phyloP scores from a whole-genome alignment of 1,140 invertebrate species.

The Drosophila prosaltans region DNA sequence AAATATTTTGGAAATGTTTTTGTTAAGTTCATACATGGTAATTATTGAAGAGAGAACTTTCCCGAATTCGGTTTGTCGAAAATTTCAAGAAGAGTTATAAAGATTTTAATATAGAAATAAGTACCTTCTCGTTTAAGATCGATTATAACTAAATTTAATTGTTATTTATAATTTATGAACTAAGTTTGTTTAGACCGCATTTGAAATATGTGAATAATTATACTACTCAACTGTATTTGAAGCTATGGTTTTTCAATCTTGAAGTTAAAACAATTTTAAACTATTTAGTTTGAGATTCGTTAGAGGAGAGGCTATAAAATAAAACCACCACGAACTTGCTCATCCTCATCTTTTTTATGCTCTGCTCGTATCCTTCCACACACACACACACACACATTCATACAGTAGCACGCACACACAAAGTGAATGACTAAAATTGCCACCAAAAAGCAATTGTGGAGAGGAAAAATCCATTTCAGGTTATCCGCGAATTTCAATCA shows the following conservation, averaged over 20 bases:
- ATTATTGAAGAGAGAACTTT: too few species aligned
- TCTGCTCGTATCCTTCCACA: neutral
- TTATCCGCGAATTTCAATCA: conserved; percentile 83
- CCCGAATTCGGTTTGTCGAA: too few species aligned
- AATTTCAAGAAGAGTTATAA: too few species aligned
- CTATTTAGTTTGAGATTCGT: neutral
- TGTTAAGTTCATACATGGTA: too few species aligned
- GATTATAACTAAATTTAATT: too few species aligned
- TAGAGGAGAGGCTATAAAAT: neutral
- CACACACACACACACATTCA: neutral
- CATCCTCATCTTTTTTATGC: conserved; percentile 2
- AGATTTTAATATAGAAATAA: too few species aligned
- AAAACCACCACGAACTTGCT: conserved; percentile 4
- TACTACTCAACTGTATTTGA: neutral
- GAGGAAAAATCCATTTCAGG: conserved; percentile 79
- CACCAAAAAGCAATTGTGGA: conserved; percentile 82
- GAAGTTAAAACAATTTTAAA: neutral
- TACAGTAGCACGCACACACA: conserved; percentile 14
- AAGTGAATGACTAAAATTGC: conserved; percentile 76
- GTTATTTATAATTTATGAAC: too few species aligned
- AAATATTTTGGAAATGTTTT: too few species aligned
- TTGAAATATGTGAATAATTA: too few species aligned
- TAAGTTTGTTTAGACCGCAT: too few species aligned
- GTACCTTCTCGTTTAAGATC: too few species aligned
- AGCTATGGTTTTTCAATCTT: neutral